Evolutionary conservation across 1,140 invertebrate genomes (phyloP), one percentile per base, ranked within the genome.

Genomic region (Venustaconcha ellipsiformis): DNA sequence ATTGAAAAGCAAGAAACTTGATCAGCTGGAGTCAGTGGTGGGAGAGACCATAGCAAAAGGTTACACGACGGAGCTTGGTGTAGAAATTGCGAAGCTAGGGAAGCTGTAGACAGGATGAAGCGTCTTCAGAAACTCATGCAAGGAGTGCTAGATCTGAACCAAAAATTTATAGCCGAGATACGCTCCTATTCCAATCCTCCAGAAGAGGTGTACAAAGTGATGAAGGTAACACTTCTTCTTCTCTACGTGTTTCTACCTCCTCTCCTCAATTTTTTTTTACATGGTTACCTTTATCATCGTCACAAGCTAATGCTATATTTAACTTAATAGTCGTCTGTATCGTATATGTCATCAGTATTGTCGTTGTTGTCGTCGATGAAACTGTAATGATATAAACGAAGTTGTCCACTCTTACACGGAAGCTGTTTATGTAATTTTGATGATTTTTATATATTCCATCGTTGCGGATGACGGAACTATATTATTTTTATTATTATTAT

Each of bases 101-200:
- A 83, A 17, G 57, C 78, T 20, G 78, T 81, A 58, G 79, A 70
- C 15, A 66, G 82, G 17, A 56, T 83, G 15, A 75, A 78, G 56
- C 72, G 77, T n/a, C 70, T 83, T 15, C 76, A 80, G 30, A 68
- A 78, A 57, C 62, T 83, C 17, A 80, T 80, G 20, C 82, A 83
- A 30, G 76, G 79, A 37, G 82, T 83, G 4, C 37, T 48, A 48
- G 37, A 48, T 2, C 37, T 85, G 26, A 77, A 85, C 57, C 80
- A 84, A 60, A 74, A 70, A 59, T 79, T 78, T 14, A 80, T 83
- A 56, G 77, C 82, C 6, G 83, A 84, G 68, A 80, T 84, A 56
- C 67, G 73, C 2, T 78, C 76, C 8, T 84, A 82, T 59, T 62
- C 77, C 6, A 77, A 77, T 68, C 83, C 83, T 17, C 74, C 70